Conservation (phyloP, 1,140 invertebrate species). For the Drosophila biarmipes region DNA sequence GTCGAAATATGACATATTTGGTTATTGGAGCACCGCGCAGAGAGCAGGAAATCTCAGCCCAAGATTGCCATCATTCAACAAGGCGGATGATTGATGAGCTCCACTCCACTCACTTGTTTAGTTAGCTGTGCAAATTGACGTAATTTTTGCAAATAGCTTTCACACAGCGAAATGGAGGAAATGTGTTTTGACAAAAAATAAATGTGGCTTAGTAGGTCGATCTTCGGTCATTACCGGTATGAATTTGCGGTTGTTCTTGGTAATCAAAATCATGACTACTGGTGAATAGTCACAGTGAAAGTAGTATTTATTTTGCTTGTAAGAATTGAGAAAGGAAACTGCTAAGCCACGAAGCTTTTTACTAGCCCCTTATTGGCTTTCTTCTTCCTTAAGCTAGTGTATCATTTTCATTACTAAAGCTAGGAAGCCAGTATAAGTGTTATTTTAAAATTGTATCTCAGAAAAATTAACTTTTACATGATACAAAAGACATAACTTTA, state of each 20-base stretch:
- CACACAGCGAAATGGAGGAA: slow-evolving; percentile 41
- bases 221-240: slow-evolving; percentile 53
- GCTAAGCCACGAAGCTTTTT: not conserved
- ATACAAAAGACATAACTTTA: too few species aligned
- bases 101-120: slow-evolving; percentile 28
- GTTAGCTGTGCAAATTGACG: slow-evolving; percentile 57
- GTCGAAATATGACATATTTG: slow-evolving; percentile 56
- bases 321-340: slow-evolving; percentile 5
- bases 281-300: slow-evolving; percentile 36
- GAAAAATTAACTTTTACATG: too few species aligned
- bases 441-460: too few species aligned
- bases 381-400: too few species aligned
- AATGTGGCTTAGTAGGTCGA: slow-evolving; percentile 47
- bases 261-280: slow-evolving; percentile 18
- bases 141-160: slow-evolving; percentile 59
- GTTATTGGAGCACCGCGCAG: slow-evolving; percentile 60
- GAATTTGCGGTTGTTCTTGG: slow-evolving; percentile 30
- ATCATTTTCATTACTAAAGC: too few species aligned
- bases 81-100: slow-evolving; percentile 67
- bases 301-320: slow-evolving; percentile 5
- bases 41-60: slow-evolving; percentile 59
- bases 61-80: slow-evolving; percentile 57
- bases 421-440: too few species aligned
- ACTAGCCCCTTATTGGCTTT: not conserved
- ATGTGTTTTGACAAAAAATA: slow-evolving; percentile 42